Conservation (phyloP, 2,113 vertebrate species). For the Sakesphorus luctuosus region DNA sequence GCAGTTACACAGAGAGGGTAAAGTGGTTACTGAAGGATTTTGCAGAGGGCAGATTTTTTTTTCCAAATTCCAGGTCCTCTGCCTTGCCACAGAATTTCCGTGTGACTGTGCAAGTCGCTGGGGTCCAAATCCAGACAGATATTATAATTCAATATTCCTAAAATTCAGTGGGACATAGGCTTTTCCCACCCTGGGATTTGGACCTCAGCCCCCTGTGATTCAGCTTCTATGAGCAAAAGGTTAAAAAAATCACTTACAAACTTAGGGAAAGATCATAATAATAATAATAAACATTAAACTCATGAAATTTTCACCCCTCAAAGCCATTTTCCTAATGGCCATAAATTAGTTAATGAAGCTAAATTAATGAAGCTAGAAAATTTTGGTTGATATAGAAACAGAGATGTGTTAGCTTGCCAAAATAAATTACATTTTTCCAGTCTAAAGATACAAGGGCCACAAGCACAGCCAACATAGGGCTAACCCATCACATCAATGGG, state of each 20-base stretch:
- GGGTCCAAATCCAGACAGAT: neutral
- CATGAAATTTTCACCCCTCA: neutral
- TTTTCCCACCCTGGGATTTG: neutral
- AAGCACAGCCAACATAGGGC: neutral
- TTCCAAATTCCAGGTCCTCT: neutral
- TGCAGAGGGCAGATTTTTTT: neutral
- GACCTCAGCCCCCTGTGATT: neutral
- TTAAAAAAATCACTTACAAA: neutral
- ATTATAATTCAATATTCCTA: neutral
- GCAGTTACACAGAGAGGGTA: too few relatives aligned
- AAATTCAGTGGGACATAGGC: neutral
- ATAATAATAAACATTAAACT: neutral
- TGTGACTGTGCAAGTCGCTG: neutral
- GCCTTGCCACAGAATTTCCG: neutral
- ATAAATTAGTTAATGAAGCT: neutral
- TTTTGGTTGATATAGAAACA: neutral
- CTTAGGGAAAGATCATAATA: neutral
- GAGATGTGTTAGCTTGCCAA: neutral
- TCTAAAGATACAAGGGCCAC: neutral
- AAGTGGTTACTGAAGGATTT: neutral
- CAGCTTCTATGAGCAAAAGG: neutral
- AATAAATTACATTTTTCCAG: neutral
- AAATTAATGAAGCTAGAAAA: neutral
- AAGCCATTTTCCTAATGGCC: neutral
- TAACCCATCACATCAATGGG: rapidly evolving